Evolutionary conservation across 2,888 invertebrate genomes (phyloP).

Genomic region (Noctua comes): DNA sequence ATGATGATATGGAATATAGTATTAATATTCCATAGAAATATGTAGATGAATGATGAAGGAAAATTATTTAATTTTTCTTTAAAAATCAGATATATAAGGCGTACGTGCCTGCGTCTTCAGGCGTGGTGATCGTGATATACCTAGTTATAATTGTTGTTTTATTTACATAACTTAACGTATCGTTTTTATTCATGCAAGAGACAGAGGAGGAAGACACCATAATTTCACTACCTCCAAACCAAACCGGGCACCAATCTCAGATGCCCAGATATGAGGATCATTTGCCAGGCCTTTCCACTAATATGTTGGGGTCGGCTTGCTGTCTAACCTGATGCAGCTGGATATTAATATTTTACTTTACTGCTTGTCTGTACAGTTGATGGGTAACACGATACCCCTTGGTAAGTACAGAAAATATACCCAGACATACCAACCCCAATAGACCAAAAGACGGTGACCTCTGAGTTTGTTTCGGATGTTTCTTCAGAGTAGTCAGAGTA

Average conservation of each 20-base stretch:
- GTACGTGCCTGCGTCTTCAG: neutral
- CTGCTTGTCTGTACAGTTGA: no score
- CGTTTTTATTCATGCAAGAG: neutral
- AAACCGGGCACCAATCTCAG: neutral
- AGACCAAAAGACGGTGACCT: no score
- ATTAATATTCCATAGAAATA: neutral
- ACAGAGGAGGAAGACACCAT: neutral
- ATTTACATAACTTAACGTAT: no score
- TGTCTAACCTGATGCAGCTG: no score
- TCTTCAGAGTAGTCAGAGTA: no score
- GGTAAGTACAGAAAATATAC: no score
- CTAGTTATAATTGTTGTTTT: no score
- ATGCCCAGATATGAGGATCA: neutral
- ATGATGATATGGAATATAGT: neutral
- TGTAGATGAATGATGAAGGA: neutral
- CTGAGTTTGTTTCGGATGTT: no score
- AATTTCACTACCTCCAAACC: neutral
- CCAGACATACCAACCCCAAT: no score
- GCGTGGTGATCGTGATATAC: no score
- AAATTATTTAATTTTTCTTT: constrained; percentile 7
- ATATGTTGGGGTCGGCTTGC: neutral
- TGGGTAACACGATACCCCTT: no score
- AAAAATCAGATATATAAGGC: neutral
- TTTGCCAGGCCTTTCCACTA: neutral
- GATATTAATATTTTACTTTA: no score